phyloP scores from a whole-genome alignment of 2,113 vertebrate genomes.

The Phoxinus phoxinus region DNA sequence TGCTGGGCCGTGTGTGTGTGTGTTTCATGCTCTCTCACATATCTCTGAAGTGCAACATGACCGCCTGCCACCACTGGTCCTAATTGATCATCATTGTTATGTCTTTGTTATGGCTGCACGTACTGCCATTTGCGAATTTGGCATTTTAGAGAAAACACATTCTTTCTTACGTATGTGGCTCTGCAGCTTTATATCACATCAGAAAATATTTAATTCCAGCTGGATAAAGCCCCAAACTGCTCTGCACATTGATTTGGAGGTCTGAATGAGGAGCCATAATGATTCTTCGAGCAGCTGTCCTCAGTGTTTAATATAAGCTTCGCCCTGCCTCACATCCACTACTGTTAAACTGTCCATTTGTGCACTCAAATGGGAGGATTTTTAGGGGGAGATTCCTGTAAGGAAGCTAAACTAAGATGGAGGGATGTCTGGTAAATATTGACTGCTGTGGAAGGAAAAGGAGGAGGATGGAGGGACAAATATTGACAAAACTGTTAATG shows the following conservation, averaged over 20 bases:
- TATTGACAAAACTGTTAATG: slow-evolving; percentile 25
- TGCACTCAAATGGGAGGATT: background rate
- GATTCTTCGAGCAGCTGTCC: background rate
- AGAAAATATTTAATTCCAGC: background rate
- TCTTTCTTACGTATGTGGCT: background rate
- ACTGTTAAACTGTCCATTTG: background rate
- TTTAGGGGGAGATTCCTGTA: slow-evolving; percentile 41
- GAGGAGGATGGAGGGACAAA: slow-evolving; percentile 28
- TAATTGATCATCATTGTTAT: slow-evolving; percentile 47
- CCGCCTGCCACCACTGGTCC: slow-evolving; percentile 8
- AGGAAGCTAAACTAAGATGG: slow-evolving; percentile 45
- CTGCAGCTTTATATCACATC: background rate
- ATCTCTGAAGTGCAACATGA: slow-evolving; percentile 7
- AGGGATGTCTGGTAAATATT: slow-evolving; percentile 38
- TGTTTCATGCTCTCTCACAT: slow-evolving; percentile 21
- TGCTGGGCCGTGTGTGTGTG: slow-evolving; percentile 30
- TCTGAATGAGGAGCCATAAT: background rate
- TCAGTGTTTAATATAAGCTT: background rate
- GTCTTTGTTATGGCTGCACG: slow-evolving; percentile 14
- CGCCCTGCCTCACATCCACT: background rate
- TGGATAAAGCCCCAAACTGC: background rate
- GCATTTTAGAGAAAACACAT: background rate
- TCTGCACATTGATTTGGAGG: background rate
- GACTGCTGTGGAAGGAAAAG: slow-evolving; percentile 44
- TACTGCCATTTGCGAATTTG: background rate